Evolutionary conservation across 2,888 invertebrate genomes (phyloP).

Genomic region (Rhynchonema sp.): DNA sequence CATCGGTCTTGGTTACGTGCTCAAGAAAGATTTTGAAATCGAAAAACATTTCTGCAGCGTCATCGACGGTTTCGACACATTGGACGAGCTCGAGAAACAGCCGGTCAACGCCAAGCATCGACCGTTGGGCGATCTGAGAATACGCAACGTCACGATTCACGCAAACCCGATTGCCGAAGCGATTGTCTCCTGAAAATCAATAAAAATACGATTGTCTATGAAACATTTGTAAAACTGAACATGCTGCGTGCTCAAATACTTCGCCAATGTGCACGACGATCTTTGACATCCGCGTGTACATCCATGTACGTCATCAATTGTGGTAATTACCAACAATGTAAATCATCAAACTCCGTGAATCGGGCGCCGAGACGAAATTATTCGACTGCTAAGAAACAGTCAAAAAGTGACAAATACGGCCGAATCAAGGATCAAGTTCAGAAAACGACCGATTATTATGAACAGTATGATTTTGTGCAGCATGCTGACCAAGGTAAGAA

Average conservation of each 20-base stretch:
- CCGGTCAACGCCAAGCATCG: slow-evolving; percentile 78
- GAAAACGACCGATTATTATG: background rate
- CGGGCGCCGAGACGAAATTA: background rate
- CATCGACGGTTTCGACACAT: slow-evolving; percentile 83
- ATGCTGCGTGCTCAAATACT: background rate
- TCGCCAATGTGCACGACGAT: too few species aligned
- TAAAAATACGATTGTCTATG: background rate
- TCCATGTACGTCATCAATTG: too few species aligned
- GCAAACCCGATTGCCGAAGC: slow-evolving; percentile 75
- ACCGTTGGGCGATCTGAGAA: slow-evolving; percentile 63
- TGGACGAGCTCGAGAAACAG: slow-evolving; percentile 86
- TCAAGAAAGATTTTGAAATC: too few species aligned
- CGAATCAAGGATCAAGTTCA: background rate
- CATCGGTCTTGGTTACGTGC: too few species aligned
- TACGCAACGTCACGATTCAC: slow-evolving; percentile 79
- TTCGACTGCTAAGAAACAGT: background rate
- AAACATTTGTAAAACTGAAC: background rate
- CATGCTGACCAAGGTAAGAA: background rate
- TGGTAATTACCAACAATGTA: too few species aligned
- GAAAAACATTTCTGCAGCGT: slow-evolving; percentile 60
- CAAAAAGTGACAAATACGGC: background rate
- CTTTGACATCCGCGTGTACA: too few species aligned
- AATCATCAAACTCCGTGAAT: too few species aligned
- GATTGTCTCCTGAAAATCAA: background rate
- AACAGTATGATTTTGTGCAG: background rate